Base-by-base conservation (phyloP, 2,113 vertebrate genomes). In the Nannobrachium achirus region DNA sequence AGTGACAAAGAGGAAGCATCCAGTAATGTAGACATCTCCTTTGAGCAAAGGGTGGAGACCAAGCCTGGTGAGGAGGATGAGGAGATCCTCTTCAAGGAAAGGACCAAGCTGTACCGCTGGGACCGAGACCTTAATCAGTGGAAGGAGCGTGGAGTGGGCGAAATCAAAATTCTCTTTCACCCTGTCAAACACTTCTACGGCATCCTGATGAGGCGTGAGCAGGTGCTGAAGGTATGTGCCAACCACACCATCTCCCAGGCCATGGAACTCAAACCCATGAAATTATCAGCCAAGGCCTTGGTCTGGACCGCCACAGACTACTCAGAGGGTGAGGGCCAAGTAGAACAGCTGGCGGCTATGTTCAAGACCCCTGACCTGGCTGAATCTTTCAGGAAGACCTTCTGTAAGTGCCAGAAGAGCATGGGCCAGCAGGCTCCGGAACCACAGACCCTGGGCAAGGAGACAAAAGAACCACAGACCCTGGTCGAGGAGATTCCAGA, bases 61-160 rank as follows among this genome's bases (percentile, higher is more conserved):
- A 98, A 96, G 83, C 99, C 97, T 56, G 97, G 98, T 78, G 98
- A 99, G 89, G 98, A 99, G 89, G 98, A 98, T 44, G 97, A 99
- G 88, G 96, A 98, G 83, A 95, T 99, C 87, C 83, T 98, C 13
- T 99, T 98, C 76, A 99, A 98, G 86, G 96, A 97, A 67, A 93
- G 97, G 9, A 89, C 95, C 68, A 98, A 95, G 89, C 93, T 99
- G 45, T 99, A 94, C 73, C 93, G 96, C 55, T 99, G 97, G 96
- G 97, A 99, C 83, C 92, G 96, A 2, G 93, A 94, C 58, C 80
- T 90, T n/a, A 45, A 68, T 83, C 95, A 97, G 81, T 99, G 98
- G 98, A 99, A 99, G 71, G 98, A 98, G 51, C 95, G 96, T 10
- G 98, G 97, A 48, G 90, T 97, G 60, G 98, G 97, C 20, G 97